These are phyloP conservation scores for Pterostichus madidus DNA, from an alignment of 2,888 invertebrate genomes.

Conservation along the genomic window DNA sequence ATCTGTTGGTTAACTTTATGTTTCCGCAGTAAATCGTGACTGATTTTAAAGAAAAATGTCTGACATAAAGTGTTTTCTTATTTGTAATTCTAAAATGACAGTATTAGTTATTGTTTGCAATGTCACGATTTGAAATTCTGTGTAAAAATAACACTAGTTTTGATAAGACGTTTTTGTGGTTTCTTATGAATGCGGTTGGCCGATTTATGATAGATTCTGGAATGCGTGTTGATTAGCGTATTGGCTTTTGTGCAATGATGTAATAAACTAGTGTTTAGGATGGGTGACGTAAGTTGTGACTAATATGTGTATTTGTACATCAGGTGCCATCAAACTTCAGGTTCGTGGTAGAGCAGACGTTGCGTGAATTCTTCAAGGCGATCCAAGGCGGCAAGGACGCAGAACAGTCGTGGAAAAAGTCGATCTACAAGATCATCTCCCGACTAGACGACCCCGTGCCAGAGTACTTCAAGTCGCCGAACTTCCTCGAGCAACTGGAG, in stretches of 20 bases:
- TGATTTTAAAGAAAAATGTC: too few species aligned
- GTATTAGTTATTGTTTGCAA: too few species aligned
- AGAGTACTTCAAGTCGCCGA: slow-evolving; percentile 99
- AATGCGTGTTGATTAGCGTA: slow-evolving; percentile 5
- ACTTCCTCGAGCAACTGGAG: slow-evolving; percentile 99
- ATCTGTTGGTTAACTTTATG: too few species aligned
- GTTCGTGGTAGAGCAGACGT: slow-evolving; percentile 97
- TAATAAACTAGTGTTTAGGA: background rate
- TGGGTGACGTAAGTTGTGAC: background rate
- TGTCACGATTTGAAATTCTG: too few species aligned
- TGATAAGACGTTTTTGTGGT: background rate
- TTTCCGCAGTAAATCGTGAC: too few species aligned
- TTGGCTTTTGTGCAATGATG: background rate
- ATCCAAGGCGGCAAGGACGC: slow-evolving; percentile 97
- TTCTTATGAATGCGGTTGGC: background rate
- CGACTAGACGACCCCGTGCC: slow-evolving; percentile 99
- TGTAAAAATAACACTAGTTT: too few species aligned
- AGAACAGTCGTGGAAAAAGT: slow-evolving; percentile 99
- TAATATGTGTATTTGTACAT: slow-evolving; percentile 4
- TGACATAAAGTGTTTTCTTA: too few species aligned
- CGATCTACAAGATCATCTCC: slow-evolving; percentile 99
- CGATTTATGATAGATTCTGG: background rate
- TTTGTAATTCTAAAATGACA: too few species aligned
- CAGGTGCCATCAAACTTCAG: slow-evolving; percentile 99
- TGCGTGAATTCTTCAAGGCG: slow-evolving; percentile 99